phyloP scores from a whole-genome alignment of 1,140 invertebrate species.

The Drosophila tropicalis region DNA sequence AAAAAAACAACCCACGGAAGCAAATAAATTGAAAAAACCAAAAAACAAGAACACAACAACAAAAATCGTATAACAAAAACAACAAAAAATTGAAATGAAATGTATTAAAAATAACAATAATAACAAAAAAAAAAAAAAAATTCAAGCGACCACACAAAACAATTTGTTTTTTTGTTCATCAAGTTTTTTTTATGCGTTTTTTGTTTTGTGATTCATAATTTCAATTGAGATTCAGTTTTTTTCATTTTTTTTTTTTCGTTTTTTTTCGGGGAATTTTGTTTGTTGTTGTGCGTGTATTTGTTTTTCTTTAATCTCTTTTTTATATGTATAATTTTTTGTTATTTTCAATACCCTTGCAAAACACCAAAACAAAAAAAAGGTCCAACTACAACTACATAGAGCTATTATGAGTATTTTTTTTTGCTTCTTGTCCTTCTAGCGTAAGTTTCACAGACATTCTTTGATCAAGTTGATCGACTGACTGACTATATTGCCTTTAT shows the following conservation, averaged over 20 bases:
- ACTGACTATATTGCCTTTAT: too few relatives aligned
- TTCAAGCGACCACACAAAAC: conserved; percentile 28
- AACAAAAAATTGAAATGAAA: conserved; percentile 53
- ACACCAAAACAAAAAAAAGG: not conserved
- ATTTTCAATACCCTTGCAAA: not conserved
- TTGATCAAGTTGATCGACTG: too few relatives aligned
- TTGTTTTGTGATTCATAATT: conserved; percentile 62
- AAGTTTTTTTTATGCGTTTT: conserved; percentile 34
- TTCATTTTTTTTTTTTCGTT: conserved; percentile 12
- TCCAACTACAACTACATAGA: too few relatives aligned
- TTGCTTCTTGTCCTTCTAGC: too few relatives aligned
- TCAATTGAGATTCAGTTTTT: conserved; percentile 38
- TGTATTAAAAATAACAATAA: conserved; percentile 43
- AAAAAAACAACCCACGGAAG: conserved; percentile 39
- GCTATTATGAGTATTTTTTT: too few relatives aligned
- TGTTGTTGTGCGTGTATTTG: conserved; percentile 24
- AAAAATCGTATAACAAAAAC: conserved; percentile 25
- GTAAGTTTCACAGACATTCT: too few relatives aligned
- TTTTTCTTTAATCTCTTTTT: conserved; percentile 43
- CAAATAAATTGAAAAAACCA: conserved; percentile 47
- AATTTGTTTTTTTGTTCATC: conserved; percentile 29
- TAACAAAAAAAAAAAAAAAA: conserved; percentile 26
- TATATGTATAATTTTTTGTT: not conserved
- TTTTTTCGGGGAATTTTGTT: conserved; percentile 21
- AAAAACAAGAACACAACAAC: not conserved